Evolutionary conservation across 2,113 vertebrate species (phyloP).

Genomic region (Accipiter cooperii): DNA sequence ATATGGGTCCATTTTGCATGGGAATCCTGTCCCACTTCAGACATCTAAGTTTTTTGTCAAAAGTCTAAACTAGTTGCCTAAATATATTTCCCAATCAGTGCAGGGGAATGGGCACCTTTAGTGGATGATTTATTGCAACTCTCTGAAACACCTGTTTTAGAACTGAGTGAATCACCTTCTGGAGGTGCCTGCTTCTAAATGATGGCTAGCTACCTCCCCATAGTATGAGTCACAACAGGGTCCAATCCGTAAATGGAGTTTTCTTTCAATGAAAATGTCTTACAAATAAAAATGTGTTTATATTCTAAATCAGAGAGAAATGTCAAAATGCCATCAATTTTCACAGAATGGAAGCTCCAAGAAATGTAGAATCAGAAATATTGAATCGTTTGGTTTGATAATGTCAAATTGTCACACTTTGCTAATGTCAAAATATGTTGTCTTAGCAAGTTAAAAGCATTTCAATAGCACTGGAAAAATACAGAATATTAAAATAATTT

Average conservation of each 20-base stretch:
- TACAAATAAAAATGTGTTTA: not conserved
- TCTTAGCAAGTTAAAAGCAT: not conserved
- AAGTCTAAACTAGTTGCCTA: not conserved
- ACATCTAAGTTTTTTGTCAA: not conserved
- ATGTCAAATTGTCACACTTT: not conserved
- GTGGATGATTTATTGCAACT: not conserved
- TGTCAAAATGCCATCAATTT: not conserved
- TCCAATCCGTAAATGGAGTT: not conserved
- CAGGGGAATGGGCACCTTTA: not conserved
- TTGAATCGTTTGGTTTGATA: not conserved
- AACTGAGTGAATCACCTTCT: not conserved
- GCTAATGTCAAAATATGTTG: not conserved
- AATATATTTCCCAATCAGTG: not conserved
- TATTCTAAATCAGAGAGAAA: not conserved
- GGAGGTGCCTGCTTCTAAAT: not conserved
- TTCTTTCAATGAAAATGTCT: not conserved
- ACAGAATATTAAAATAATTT: not conserved
- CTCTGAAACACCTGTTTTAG: not conserved
- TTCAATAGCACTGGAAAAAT: not conserved
- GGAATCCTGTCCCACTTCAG: not conserved
- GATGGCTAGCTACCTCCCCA: not conserved
- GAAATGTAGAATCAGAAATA: not conserved
- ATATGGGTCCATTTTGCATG: not conserved
- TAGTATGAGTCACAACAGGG: not conserved
- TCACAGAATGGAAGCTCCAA: not conserved